These are phyloP conservation scores for Lagria hirta DNA, from an alignment of 2,888 invertebrate genomes.

Conservation along the genomic window DNA sequence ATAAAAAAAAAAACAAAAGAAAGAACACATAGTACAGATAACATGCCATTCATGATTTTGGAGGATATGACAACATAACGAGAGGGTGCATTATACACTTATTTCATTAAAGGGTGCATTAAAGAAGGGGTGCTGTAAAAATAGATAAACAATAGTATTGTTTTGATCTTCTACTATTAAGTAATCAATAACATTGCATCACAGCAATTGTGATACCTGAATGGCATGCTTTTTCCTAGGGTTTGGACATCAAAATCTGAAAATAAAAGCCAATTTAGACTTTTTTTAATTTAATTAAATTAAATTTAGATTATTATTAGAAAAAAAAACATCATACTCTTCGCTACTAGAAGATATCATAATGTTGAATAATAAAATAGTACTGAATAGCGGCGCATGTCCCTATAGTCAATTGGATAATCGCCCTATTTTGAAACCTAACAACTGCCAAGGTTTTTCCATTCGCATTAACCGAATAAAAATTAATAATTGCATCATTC, in stretches of 20 bases:
- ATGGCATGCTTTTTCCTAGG: slow-evolving; percentile 18
- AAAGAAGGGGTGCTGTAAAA: slow-evolving; percentile 3
- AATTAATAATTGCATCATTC: no score
- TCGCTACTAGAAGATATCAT: no score
- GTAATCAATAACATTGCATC: slow-evolving; percentile 9
- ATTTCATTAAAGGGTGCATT: no score
- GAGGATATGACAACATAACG: background rate
- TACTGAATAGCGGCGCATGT: slow-evolving; percentile 16
- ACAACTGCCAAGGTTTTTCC: slow-evolving; percentile 13
- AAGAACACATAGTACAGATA: no score
- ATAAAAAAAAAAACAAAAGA: no score
- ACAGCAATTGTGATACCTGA: slow-evolving; percentile 25
- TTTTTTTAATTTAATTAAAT: background rate
- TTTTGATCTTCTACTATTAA: slow-evolving; percentile 15
- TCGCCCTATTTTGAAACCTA: slow-evolving; percentile 6
- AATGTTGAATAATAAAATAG: slow-evolving; percentile 5
- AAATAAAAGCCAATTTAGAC: slow-evolving; percentile 17
- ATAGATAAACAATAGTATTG: background rate
- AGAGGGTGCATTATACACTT: no score
- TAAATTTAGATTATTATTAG: no score
- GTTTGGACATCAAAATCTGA: slow-evolving; percentile 22
- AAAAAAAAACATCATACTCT: no score
- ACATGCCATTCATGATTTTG: slow-evolving; percentile 9
- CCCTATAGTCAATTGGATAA: slow-evolving; percentile 20
- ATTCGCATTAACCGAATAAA: no score